phyloP scores from a whole-genome alignment of 2,888 invertebrate species.

The Iselma pallidipennis region DNA sequence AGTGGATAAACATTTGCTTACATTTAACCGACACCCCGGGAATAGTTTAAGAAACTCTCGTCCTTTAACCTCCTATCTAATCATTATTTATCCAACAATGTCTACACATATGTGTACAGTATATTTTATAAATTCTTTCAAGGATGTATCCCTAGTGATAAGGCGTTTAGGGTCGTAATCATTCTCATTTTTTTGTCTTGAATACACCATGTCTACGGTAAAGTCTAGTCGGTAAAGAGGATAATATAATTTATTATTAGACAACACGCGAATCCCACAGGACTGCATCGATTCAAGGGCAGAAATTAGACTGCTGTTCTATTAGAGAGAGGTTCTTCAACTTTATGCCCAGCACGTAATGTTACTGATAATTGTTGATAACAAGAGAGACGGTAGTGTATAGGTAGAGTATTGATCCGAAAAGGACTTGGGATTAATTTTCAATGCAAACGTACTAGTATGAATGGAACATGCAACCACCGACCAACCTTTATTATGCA shows the following conservation, averaged over 20 bases:
- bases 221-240: slow-evolving; percentile 19
- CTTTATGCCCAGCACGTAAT: slow-evolving; percentile 17
- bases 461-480: slow-evolving; percentile 8
- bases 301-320: slow-evolving; percentile 1
- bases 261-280: slow-evolving; percentile 21
- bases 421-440: neutral
- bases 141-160: slow-evolving; percentile 9
- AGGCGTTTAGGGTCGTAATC: neutral
- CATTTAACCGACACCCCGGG: neutral
- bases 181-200: neutral
- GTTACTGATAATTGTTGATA: neutral
- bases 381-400: neutral
- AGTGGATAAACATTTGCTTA: neutral
- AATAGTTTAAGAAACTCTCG: too few relatives aligned
- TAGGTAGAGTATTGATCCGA: neutral
- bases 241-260: slow-evolving; percentile 14
- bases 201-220: slow-evolving; percentile 8
- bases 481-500: neutral
- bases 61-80: slow-evolving; percentile 10
- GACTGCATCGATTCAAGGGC: slow-evolving; percentile 4
- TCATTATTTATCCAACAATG: slow-evolving; percentile 9
- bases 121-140: slow-evolving; percentile 14
- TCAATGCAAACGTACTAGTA: neutral
- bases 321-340: slow-evolving; percentile 24
- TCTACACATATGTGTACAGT: slow-evolving; percentile 1